Percentiles rank a stretch among this genome's conserved stretches.
Evolutionary conservation across 2,113 vertebrate genomes (phyloP).

Genomic region (Indicator maculatus): DNA sequence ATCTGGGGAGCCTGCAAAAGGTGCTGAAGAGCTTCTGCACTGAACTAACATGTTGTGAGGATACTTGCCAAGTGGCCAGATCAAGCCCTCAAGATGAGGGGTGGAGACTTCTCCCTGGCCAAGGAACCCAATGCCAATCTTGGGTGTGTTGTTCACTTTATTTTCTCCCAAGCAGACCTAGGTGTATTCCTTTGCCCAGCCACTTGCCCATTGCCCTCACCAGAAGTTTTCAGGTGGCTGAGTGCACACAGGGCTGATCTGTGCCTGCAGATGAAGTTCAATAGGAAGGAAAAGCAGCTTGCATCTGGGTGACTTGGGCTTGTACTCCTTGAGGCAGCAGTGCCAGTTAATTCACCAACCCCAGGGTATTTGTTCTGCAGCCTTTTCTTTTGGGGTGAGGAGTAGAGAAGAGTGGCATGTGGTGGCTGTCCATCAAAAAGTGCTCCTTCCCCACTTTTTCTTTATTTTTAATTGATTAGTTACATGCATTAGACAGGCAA

Average conservation of each 20-base stretch:
- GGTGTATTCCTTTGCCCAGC: not conserved
- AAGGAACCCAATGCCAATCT: not conserved
- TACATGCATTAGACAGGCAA: not conserved
- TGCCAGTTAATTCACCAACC: rapidly evolving
- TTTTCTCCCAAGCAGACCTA: not conserved
- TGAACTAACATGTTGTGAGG: not conserved
- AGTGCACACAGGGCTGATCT: not conserved
- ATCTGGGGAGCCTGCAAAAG: not conserved
- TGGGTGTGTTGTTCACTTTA: not conserved
- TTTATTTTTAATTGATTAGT: not conserved
- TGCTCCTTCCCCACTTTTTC: not conserved
- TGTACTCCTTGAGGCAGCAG: not conserved
- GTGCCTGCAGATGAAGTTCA: rapidly evolving
- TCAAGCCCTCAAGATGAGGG: not conserved
- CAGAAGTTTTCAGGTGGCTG: not conserved
- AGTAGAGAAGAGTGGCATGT: not conserved
- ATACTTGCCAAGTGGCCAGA: not conserved
- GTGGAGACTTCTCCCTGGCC: not conserved
- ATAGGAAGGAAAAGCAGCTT: not conserved
- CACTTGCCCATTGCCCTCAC: not conserved
- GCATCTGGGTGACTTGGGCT: not conserved
- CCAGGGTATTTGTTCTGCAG: not conserved
- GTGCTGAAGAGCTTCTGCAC: not conserved
- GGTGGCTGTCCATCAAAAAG: not conserved
- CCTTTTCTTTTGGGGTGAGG: not conserved